A percentile compares a stretch with the other conserved stretches of the same genome.
phyloP scores from a whole-genome alignment of 92 coral and sea anemone species.

The Zoanthus solanderi region DNA sequence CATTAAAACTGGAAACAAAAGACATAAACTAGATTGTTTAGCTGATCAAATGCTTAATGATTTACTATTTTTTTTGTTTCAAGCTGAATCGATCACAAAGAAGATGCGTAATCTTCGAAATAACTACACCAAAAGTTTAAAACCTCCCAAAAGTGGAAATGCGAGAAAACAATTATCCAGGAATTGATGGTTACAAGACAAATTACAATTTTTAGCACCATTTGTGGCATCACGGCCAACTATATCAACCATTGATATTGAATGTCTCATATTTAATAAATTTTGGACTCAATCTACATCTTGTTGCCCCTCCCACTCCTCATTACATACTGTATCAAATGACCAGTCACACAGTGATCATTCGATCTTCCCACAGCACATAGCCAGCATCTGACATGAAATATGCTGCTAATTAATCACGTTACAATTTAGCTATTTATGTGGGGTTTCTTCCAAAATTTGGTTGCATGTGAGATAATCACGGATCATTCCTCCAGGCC shows the following conservation, averaged over 20 bases:
- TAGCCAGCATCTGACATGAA: neutral
- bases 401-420: too few relatives aligned
- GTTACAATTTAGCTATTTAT: too few relatives aligned
- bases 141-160: neutral
- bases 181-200: neutral
- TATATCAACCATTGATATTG: neutral
- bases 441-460: too few relatives aligned
- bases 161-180: neutral
- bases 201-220: neutral
- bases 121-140: neutral
- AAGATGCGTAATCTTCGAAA: neutral
- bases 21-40: too few relatives aligned
- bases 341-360: neutral
- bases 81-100: neutral
- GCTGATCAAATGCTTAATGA: neutral
- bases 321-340: too few relatives aligned
- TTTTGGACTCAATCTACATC: too few relatives aligned
- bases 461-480: too few relatives aligned
- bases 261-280: too few relatives aligned
- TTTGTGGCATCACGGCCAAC: neutral
- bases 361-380: neutral
- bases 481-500: neutral
- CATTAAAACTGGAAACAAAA: too few relatives aligned
- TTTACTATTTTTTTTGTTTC: neutral
- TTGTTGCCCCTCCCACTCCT: too few relatives aligned